Evolutionary conservation across 2,113 vertebrate genomes (phyloP), one percentile per base, ranked within the genome.

Genomic region (Malaclemys terrapin): DNA sequence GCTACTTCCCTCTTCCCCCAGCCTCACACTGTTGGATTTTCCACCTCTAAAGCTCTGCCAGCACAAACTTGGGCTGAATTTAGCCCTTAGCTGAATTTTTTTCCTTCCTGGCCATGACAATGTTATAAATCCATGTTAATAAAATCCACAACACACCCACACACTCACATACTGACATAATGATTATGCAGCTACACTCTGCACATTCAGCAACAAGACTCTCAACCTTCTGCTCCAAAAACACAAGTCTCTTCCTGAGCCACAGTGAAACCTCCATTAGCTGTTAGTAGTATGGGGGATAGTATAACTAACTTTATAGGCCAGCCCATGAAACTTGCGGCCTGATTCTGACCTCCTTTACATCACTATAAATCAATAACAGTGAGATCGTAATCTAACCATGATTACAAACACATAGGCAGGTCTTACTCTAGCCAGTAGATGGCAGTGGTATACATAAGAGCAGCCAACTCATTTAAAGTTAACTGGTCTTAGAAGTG

Each of bases 361-460:
- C n/a, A 38, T 72, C 65, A 38, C 19, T 38, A 72, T 38, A 22
- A 38, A 72, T 38, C 19, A 42, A 42, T 42, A 42, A 42, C 14
- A 42, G 53, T 76, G 22, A 45, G 7, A 78, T 45, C 24, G 10
- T 42, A 78, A 45, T 76, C 22, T 24, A 42, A 22, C 38, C 24
- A 42, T 42, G 62, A 69, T 76, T 45, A 47, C 45, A 45, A 78
- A 29, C 13, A 47, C 12, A 38, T 27, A 14, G 10, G 25, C 45
- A 47, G 42, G 49, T 29, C 92, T 89, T 11, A 1, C 5, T 65
- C 38, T 81, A 35, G 87, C 96, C 97, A 91, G 94, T 69, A 97
- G 97, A 92, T 97, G 96, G 96, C 89, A 82, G 95, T 88, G 82
- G 59, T 75, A 49, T 85, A 91, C 84, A 25, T 59, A 27, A 54